Percentiles rank a stretch among this genome's conserved stretches.
These are phyloP conservation scores for Pinctada fucata DNA, from an alignment of 2,888 invertebrate species.

Conservation along the genomic window DNA sequence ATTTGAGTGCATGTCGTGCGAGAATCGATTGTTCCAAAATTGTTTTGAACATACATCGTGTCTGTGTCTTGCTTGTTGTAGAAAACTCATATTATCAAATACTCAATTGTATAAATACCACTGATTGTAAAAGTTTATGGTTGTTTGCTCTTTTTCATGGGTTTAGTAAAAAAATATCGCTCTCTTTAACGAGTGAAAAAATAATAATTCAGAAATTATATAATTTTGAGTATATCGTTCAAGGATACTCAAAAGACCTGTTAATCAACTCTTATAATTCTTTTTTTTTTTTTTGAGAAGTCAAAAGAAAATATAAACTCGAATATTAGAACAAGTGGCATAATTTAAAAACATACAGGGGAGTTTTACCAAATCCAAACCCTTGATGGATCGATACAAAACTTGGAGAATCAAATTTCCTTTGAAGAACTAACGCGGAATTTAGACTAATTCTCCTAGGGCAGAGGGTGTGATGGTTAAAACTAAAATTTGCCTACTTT, in stretches of 20 bases:
- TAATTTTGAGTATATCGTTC: background rate
- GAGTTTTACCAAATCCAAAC: constrained; percentile 24
- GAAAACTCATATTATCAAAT: too few relatives aligned
- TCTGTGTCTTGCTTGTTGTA: too few relatives aligned
- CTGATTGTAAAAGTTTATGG: too few relatives aligned
- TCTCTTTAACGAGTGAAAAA: too few relatives aligned
- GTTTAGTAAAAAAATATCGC: too few relatives aligned
- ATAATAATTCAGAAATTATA: too few relatives aligned
- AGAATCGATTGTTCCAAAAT: too few relatives aligned
- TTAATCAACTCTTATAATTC: background rate
- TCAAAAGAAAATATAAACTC: constrained; percentile 19
- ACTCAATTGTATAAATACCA: too few relatives aligned
- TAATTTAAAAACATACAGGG: constrained; percentile 24
- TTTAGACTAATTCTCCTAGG: constrained; percentile 24
- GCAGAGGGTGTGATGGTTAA: constrained; percentile 21
- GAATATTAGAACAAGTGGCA: constrained; percentile 20
- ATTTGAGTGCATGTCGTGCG: too few relatives aligned
- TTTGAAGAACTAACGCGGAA: constrained; percentile 17
- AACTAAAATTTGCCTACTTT: constrained; percentile 12
- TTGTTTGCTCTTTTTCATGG: too few relatives aligned
- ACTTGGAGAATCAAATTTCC: background rate
- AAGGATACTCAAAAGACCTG: background rate
- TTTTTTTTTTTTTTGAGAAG: background rate
- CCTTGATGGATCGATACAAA: constrained; percentile 12
- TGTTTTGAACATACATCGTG: too few relatives aligned